These are phyloP conservation scores for Eulemur coronatus DNA, from an alignment of 2,797 vertebrate genomes.

Conservation along the genomic window DNA sequence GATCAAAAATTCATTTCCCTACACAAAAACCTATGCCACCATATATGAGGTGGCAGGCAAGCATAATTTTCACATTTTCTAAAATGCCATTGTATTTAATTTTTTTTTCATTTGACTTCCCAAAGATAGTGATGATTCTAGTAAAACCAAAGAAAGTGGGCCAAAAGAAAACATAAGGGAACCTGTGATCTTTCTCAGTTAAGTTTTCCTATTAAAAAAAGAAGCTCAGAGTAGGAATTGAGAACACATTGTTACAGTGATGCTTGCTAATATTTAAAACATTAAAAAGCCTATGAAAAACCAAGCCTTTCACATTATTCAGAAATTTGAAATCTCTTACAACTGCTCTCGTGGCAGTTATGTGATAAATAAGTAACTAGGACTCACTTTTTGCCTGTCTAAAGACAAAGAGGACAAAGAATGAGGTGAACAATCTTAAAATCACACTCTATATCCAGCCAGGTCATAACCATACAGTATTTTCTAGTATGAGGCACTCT, in stretches of 20 bases:
- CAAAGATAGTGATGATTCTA: background rate
- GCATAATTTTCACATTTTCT: background rate
- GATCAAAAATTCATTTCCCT: constrained; percentile 5
- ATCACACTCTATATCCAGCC: background rate
- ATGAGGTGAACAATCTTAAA: background rate
- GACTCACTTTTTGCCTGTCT: background rate
- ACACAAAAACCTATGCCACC: background rate
- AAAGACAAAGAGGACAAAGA: background rate
- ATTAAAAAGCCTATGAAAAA: background rate
- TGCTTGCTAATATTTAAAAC: background rate
- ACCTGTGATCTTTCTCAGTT: background rate
- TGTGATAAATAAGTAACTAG: background rate
- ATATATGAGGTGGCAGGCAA: background rate
- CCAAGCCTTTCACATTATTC: background rate
- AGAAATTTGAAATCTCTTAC: background rate
- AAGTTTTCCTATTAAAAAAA: background rate
- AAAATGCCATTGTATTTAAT: background rate
- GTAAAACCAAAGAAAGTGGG: background rate
- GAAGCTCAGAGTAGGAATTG: background rate
- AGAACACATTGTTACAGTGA: background rate
- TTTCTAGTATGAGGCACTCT: background rate
- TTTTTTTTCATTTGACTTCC: background rate
- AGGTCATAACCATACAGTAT: background rate
- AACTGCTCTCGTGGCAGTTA: background rate
- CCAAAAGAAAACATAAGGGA: background rate